phyloP scores from a whole-genome alignment of 2,888 invertebrate species.

The Stomorhina lunata region DNA sequence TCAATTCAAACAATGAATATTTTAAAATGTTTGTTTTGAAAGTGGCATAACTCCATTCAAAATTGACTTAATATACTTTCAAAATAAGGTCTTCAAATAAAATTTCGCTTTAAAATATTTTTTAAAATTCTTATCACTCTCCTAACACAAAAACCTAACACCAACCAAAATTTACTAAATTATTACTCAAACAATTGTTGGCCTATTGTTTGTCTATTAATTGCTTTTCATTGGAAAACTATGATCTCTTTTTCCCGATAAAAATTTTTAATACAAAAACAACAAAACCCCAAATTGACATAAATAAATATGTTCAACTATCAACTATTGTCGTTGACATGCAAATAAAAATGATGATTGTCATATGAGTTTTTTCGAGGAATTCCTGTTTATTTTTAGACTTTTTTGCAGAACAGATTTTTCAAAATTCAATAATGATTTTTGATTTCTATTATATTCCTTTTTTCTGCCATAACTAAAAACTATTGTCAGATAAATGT shows the following conservation, averaged over 20 bases:
- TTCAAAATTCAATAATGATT: conserved; percentile 31
- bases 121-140: neutral
- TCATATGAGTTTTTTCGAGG: neutral
- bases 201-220: neutral
- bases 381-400: neutral
- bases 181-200: neutral
- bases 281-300: neutral
- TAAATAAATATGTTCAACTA: neutral
- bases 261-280: neutral
- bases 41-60: too few relatives aligned
- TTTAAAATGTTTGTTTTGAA: too few relatives aligned
- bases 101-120: too few relatives aligned
- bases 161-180: neutral
- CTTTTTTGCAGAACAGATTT: neutral
- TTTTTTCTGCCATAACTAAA: conserved; percentile 13
- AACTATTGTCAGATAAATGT: conserved; percentile 51
- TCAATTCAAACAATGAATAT: too few relatives aligned
- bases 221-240: neutral
- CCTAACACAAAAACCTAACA: neutral
- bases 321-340: conserved; percentile 31
- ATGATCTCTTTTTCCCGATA: neutral
- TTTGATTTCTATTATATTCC: conserved; percentile 37
- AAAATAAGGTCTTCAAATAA: too few relatives aligned
- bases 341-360: conserved; percentile 31
- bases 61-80: too few relatives aligned